Conservation (phyloP, 2,113 vertebrate species). For the Grammomys dolichurus region DNA sequence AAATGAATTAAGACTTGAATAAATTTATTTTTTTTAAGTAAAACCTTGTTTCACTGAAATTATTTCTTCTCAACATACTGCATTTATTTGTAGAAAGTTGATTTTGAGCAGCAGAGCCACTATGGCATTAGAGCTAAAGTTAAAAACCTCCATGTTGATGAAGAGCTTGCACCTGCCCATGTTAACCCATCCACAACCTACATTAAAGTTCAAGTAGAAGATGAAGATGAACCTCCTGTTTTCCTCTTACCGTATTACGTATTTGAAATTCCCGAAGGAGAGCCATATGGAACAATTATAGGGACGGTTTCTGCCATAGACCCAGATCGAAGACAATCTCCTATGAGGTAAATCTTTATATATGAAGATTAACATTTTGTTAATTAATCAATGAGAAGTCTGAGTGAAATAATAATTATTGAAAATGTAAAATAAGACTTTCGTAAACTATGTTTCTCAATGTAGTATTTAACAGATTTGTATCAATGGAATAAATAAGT, state of each 20-base stretch:
- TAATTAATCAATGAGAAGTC: too few species aligned
- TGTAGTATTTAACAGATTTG: neutral
- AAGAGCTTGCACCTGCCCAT: slow-evolving; percentile 83
- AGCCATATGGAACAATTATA: slow-evolving; percentile 84
- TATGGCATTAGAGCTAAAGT: slow-evolving; percentile 90
- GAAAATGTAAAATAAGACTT: neutral
- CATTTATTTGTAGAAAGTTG: slow-evolving; percentile 88
- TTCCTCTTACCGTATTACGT: slow-evolving; percentile 88
- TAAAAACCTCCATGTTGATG: slow-evolving; percentile 89
- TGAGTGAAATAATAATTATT: neutral
- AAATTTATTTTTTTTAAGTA: neutral
- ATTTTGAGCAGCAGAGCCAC: slow-evolving; percentile 92
- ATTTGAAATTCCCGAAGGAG: slow-evolving; percentile 92
- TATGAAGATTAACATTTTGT: neutral
- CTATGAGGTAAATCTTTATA: slow-evolving; percentile 89
- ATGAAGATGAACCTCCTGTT: slow-evolving; percentile 95
- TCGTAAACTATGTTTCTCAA: neutral
- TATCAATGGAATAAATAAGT: neutral
- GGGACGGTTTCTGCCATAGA: slow-evolving; percentile 92
- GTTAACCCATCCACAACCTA: slow-evolving; percentile 89
- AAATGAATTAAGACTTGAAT: neutral
- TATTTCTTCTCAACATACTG: neutral
- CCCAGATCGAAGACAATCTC: slow-evolving; percentile 88
- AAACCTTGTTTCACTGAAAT: neutral
- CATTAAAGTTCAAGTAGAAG: slow-evolving; percentile 92